A percentile compares a stretch with the other conserved stretches of the same genome.
Conservation (phyloP, 2,113 vertebrate genomes). For the Psettodes erumei region DNA sequence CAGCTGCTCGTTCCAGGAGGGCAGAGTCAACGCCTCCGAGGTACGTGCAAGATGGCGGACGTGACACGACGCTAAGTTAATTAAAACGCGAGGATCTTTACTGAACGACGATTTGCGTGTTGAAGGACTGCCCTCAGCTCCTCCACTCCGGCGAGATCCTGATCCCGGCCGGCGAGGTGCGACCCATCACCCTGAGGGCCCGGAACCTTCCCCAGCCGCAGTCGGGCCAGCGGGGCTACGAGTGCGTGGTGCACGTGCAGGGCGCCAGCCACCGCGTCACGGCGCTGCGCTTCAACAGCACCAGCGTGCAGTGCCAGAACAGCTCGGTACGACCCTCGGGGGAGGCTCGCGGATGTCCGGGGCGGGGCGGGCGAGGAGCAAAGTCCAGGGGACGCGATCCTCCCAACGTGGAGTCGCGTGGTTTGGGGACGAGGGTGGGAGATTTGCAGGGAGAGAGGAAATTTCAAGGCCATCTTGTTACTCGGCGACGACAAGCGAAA, state of each 20-base stretch:
- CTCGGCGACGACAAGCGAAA: conserved; percentile 68
- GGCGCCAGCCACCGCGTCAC: conserved; percentile 91
- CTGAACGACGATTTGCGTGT: too few relatives aligned
- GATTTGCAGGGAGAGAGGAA: not conserved
- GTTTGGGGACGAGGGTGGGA: not conserved
- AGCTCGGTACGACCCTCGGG: conserved; percentile 88
- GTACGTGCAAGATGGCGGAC: too few relatives aligned
- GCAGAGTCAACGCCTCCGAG: conserved; percentile 93
- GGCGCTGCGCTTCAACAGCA: conserved; percentile 99
- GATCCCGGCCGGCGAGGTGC: conserved; percentile 94
- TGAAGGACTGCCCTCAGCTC: conserved; percentile 95
- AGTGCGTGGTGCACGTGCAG: conserved; percentile 93
- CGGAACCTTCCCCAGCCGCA: conserved; percentile 96
- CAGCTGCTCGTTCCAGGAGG: conserved; percentile 96
- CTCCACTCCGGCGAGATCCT: conserved; percentile 93
- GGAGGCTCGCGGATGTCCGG: conserved; percentile 67
- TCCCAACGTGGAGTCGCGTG: not conserved
- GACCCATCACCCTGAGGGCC: conserved; percentile 94
- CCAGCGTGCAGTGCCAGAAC: conserved; percentile 99
- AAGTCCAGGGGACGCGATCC: not conserved
- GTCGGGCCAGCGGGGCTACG: conserved; percentile 95
- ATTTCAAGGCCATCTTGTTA: conserved; percentile 56
- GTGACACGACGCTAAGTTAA: too few relatives aligned
- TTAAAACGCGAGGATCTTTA: too few relatives aligned
- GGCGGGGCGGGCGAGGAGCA: too few relatives aligned